Evolutionary conservation across 1,140 invertebrate genomes (phyloP).

Genomic region (Tetramorium simillimum): DNA sequence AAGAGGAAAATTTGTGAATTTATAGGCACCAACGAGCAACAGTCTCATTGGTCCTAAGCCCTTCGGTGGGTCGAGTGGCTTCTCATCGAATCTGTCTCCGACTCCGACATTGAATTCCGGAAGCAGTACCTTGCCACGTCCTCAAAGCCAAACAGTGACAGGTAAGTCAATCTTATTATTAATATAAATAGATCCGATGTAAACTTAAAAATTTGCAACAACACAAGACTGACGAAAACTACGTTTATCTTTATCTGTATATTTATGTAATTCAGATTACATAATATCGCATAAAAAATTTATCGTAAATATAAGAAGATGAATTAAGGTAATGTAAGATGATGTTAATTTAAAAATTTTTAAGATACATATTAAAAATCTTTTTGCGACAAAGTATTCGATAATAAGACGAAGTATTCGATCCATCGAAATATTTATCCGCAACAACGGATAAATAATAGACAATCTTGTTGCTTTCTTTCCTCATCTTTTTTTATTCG

Average conservation of each 20-base stretch:
- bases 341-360: neutral
- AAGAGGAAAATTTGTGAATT: constrained; percentile 35
- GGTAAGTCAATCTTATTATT: constrained; percentile 77
- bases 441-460: neutral
- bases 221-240: neutral
- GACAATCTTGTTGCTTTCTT: neutral
- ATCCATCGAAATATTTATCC: neutral
- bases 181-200: neutral
- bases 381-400: neutral
- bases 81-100: constrained; percentile 76
- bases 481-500: constrained; percentile 9
- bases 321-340: neutral
- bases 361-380: neutral
- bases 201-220: constrained; percentile 15
- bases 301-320: neutral
- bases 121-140: constrained; percentile 82
- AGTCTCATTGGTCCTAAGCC: constrained; percentile 87
- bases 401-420: constrained; percentile 1
- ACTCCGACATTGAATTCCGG: constrained; percentile 82
- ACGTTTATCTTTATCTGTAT: neutral
- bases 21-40: constrained; percentile 79
- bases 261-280: neutral
- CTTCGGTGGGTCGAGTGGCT: constrained; percentile 85
- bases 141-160: constrained; percentile 82
- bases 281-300: constrained; percentile 13